Evolutionary conservation across 2,797 vertebrate genomes (phyloP), one percentile per base, ranked within the genome.

Genomic region (Potorous gilbertii): DNA sequence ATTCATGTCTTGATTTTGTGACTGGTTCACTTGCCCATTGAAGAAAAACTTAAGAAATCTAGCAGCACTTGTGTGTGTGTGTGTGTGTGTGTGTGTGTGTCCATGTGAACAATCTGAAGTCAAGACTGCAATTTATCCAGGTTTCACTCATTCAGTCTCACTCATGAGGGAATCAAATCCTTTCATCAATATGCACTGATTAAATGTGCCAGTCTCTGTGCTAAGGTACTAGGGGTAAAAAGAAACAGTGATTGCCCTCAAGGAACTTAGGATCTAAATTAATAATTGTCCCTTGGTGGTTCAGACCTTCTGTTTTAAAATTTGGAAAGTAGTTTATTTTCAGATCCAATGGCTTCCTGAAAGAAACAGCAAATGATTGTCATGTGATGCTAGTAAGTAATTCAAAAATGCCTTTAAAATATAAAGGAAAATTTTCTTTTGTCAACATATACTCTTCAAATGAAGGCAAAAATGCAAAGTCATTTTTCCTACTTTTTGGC

Each of bases 321-420:
- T 89, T 94, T 54, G 89, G 54, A 93, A 92, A 95, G 27, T 54
- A 95, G 94, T 93, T 96, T 91, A 93, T 96, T 96, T 95, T 55
- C 95, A 97, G 96, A 54, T 11, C 87, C 29, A 94, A 92, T 90
- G 90, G 91, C 90, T 95, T 97, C 92, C 95, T 92, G 92, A 93
- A 95, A 94, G 91, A 95, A 94, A 34, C 55, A 46, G 92, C 40
- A 74, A 56, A 55, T 94, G 91, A 90, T 94, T 96, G 94, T 87
- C n/a, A 62, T 46, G 55, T 55, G n/a, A 87, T 90, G 28, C 94
- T 92, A 91, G 31, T 13, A 93, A 87, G 28, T 92, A 91, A 46
- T 50, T 96, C 90, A 56, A 92, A 95, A 96, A 81, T 52, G 62
- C 28, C 56, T 24, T 74, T 74, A 90, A 97, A 96, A 91, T 89